These are phyloP conservation scores for Ichneumoninae sp. DNA, from an alignment of 2,888 invertebrate genomes.

Conservation along the genomic window DNA sequence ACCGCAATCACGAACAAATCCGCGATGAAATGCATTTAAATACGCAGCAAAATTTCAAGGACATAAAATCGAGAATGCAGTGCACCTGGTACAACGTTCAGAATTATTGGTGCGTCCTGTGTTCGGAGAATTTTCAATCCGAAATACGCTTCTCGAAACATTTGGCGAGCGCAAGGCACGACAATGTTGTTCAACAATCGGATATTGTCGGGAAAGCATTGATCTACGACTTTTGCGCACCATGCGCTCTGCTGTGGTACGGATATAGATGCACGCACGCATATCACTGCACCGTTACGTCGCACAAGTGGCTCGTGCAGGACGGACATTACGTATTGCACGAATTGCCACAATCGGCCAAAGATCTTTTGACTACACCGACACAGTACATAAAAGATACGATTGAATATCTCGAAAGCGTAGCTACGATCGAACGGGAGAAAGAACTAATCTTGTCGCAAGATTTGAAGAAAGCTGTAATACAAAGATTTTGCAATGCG, in stretches of 20 bases:
- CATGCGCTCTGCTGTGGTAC: constrained; percentile 60
- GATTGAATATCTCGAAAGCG: constrained; percentile 64
- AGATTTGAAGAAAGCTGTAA: constrained; percentile 70
- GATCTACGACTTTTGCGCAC: constrained; percentile 56
- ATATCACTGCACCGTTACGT: constrained; percentile 30
- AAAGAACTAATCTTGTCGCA: constrained; percentile 62
- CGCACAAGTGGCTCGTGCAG: constrained; percentile 11
- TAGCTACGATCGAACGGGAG: constrained; percentile 52
- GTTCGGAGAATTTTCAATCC: not conserved
- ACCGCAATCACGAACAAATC: constrained; percentile 4
- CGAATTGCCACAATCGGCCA: constrained; percentile 28
- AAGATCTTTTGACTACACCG: constrained; percentile 41
- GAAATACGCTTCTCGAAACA: constrained; percentile 50
- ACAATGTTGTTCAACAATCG: not conserved
- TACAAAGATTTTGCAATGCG: constrained; percentile 66
- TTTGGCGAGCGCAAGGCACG: constrained; percentile 17
- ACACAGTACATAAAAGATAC: constrained; percentile 61
- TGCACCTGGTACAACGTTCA: constrained; percentile 55
- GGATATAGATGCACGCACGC: constrained; percentile 45
- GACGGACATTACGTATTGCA: not conserved
- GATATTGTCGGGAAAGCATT: constrained; percentile 6
- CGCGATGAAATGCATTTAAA: not conserved
- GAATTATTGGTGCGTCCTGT: constrained; percentile 60
- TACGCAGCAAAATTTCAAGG: constrained; percentile 34
- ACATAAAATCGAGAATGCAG: not conserved